Conservation (phyloP, 1,140 invertebrate genomes). For the Himalopsyche phryganea region DNA sequence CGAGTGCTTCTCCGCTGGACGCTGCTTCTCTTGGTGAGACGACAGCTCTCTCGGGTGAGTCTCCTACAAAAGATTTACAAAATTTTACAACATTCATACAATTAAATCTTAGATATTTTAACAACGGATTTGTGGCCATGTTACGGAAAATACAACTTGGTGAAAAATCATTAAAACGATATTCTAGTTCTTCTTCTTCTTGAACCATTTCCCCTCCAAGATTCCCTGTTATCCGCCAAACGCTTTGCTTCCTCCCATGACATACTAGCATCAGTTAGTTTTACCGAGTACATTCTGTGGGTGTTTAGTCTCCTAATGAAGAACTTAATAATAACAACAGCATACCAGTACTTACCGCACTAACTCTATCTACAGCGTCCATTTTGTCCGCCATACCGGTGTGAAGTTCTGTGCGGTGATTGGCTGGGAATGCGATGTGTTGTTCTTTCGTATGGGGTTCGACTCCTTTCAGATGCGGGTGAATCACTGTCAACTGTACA, state of each 20-base stretch:
- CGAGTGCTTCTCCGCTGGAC: slow-evolving; percentile 30
- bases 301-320: no score
- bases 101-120: no score
- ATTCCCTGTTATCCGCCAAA: no score
- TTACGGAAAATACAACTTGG: no score
- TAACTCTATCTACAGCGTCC: slow-evolving; percentile 44
- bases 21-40: slow-evolving; percentile 6
- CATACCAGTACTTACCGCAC: slow-evolving; percentile 41
- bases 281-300: no score
- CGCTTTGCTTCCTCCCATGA: no score
- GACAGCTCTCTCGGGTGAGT: slow-evolving; percentile 11
- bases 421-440: slow-evolving; percentile 27
- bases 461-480: slow-evolving; percentile 60
- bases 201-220: no score
- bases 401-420: slow-evolving; percentile 41
- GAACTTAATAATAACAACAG: no score
- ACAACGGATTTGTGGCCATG: no score
- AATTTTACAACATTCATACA: no score
- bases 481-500: slow-evolving; percentile 71
- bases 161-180: not conserved
- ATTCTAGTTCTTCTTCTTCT: not conserved
- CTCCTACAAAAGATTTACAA: slow-evolving; percentile 14
- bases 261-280: no score
- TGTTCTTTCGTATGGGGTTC: slow-evolving; percentile 25
- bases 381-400: slow-evolving; percentile 50